These are phyloP conservation scores for Sarotherodon lohbergeri DNA, from an alignment of 2,113 vertebrate species.

Conservation along the genomic window DNA sequence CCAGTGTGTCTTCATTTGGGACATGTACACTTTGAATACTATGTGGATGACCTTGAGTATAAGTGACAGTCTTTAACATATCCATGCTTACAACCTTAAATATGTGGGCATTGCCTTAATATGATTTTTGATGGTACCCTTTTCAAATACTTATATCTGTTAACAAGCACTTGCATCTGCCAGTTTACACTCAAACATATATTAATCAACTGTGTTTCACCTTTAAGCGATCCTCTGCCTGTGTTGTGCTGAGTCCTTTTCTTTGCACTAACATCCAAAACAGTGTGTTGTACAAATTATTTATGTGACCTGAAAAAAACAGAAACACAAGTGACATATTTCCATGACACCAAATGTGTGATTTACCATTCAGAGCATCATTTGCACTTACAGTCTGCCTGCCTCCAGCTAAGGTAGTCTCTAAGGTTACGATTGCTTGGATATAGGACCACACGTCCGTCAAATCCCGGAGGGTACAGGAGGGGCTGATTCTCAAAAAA, in stretches of 20 bases:
- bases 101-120: neutral
- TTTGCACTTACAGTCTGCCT: constrained; percentile 89
- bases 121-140: neutral
- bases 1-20: neutral
- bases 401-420: constrained; percentile 97
- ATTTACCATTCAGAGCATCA: neutral
- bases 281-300: constrained; percentile 95
- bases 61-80: neutral
- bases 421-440: constrained; percentile 88
- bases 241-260: constrained; percentile 80
- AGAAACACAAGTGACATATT: neutral
- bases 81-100: neutral
- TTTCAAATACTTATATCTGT: neutral
- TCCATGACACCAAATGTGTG: neutral
- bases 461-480: constrained; percentile 90
- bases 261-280: constrained; percentile 92
- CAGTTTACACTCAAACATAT: neutral
- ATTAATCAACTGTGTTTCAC: constrained; percentile 53
- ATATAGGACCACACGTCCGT: constrained; percentile 92
- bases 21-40: neutral
- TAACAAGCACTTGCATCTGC: neutral
- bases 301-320: constrained; percentile 83
- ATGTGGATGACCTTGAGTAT: neutral
- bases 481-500: constrained; percentile 89
- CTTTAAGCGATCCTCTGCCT: constrained; percentile 86